phyloP scores from a whole-genome alignment of 2,888 invertebrate genomes.

The Willowsia nigromaculata region DNA sequence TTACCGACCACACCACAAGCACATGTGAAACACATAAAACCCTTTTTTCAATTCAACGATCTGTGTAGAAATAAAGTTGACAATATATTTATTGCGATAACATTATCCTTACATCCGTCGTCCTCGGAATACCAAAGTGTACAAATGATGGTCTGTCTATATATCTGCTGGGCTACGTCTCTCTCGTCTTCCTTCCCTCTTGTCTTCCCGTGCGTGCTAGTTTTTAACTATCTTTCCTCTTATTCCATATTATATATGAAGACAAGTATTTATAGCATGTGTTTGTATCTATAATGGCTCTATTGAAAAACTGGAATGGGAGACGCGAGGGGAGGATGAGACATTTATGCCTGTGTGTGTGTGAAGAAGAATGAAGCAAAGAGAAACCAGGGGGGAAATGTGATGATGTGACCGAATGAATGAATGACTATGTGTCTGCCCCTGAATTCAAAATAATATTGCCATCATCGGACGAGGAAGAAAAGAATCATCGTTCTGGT shows the following conservation, averaged over 20 bases:
- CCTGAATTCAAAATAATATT: slow-evolving; percentile 40
- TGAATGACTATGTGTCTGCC: slow-evolving; percentile 44
- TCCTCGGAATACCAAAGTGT: slow-evolving; percentile 54
- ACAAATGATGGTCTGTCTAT: slow-evolving; percentile 37
- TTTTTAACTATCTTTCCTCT: background rate
- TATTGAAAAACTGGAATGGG: slow-evolving; percentile 33
- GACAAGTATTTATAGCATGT: background rate
- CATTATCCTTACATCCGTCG: slow-evolving; percentile 55
- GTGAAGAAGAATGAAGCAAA: background rate
- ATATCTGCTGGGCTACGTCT: too few species aligned
- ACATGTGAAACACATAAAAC: background rate
- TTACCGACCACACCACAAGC: background rate
- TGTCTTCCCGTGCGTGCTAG: slow-evolving; percentile 9
- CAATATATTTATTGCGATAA: slow-evolving; percentile 60
- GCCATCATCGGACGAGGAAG: slow-evolving; percentile 12
- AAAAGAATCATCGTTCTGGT: slow-evolving; percentile 21
- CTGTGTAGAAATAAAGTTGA: slow-evolving; percentile 54
- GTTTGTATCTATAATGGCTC: slow-evolving; percentile 54
- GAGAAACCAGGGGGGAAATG: slow-evolving; percentile 45
- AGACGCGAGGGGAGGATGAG: slow-evolving; percentile 36
- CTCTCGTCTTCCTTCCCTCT: background rate
- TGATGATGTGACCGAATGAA: slow-evolving; percentile 60
- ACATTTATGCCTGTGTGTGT: background rate
- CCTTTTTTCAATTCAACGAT: slow-evolving; percentile 69
- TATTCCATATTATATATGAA: background rate